Base-by-base conservation (phyloP, 1,140 invertebrate genomes). In the Mercenaria mercenaria region DNA sequence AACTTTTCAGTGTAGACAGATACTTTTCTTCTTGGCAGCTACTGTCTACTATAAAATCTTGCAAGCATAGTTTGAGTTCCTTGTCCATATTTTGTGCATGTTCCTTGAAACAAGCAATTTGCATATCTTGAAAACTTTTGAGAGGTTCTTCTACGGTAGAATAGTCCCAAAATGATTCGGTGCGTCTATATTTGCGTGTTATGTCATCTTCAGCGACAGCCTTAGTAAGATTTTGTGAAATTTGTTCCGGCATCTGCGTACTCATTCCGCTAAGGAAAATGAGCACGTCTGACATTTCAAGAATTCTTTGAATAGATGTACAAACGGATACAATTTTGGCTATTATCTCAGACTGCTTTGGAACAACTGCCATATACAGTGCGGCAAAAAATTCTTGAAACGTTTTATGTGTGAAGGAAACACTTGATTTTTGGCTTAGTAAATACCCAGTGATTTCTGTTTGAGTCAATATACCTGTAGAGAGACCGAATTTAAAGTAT, bases 311-410 rank as follows among this genome's bases (percentile, higher is more conserved):
- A 8, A 77, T 47, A 2, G 74, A 41, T 23, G 37, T 10, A 15
- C 37, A 77, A 20, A 47, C 41, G 6, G 37, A 41, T 15, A 13
- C 8, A 13, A 77, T 4, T 43, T 37, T 41, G 4, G 26, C 1
- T 13, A 41, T 18, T 15, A 43, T 26, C 43, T 11, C 18, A 6
- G 74, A 6, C 8, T 39, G 3, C 1, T 47, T 11, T 18, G 37
- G 2, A 10, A 11, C 1, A 10, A 23, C 3, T 15, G n/a, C 4
- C 18, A 77, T 47, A 47, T 77, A 64, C 10, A 64, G 26, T 64
- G 59, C 59, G 3, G 59, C 59, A 26, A 64, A 64, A 29, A 29
- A 64, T 77, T 77, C 74, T 26, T 77, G 74, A 47, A 77, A 77
- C n/a, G 39, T 77, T 47, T 77, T 77, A 26, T 77, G 74, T 2